These are phyloP conservation scores for Gnathonemus echidnorhynchus DNA, from an alignment of 2,113 vertebrate genomes.

Conservation along the genomic window DNA sequence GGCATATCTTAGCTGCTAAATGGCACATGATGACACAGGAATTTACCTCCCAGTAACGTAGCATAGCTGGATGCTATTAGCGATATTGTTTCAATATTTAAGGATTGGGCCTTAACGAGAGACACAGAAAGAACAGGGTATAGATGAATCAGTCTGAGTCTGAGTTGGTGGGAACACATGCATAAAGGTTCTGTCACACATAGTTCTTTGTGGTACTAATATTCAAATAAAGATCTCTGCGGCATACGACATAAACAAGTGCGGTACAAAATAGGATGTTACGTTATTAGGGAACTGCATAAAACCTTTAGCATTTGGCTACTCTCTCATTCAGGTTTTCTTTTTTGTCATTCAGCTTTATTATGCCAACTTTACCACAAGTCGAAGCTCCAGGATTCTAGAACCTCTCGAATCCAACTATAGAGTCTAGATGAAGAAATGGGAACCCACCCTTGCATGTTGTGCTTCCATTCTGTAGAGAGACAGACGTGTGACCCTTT, in stretches of 20 bases:
- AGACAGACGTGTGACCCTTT: neutral
- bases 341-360: neutral
- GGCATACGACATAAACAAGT: neutral
- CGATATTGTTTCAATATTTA: neutral
- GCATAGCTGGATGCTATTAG: neutral
- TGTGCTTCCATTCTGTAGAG: neutral
- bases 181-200: neutral
- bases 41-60: neutral
- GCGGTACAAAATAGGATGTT: neutral
- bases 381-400: neutral
- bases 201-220: neutral
- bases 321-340: neutral
- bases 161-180: neutral
- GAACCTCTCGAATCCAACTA: neutral
- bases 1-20: neutral
- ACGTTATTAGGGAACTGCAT: neutral
- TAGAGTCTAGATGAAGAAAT: neutral
- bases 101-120: neutral
- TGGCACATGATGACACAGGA: neutral
- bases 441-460: neutral
- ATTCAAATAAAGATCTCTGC: neutral
- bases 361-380: neutral
- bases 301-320: neutral
- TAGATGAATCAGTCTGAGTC: neutral
- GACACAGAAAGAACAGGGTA: neutral